Base-by-base conservation (phyloP, 2,113 vertebrate species). In the Dendrocopos noguchii region DNA sequence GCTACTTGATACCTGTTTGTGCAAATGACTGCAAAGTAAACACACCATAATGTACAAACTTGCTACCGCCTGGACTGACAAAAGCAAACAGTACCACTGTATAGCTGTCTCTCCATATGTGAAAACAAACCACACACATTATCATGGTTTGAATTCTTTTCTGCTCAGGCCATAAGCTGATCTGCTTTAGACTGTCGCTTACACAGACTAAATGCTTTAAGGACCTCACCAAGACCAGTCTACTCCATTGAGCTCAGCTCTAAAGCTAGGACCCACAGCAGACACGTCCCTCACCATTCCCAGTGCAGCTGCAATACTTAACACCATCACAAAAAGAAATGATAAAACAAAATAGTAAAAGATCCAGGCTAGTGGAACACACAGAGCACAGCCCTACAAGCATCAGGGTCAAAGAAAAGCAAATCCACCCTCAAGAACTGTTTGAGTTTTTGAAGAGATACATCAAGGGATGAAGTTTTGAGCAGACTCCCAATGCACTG, bases 361-460 rank as follows among this genome's bases (percentile, higher is more conserved):
- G 59, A 72, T 34, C 57, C 44, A 72, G 24, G 28, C 27, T 72
- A 59, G 19, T 28, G 15, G 22, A 85, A 82, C 29, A 61, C 29
- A 52, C 10, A 21, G 7, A 34, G 36, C 17, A 80, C 55, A 73
- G 44, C 31, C 33, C 52, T 84, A 73, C 10, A 60, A 88, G 53
- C 17, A 34, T 31, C 36, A n/a, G 4, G 8, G 31, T 36, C 39
- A 88, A 65, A 77, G 53, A 65, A 74, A 89, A 80, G 22, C 20
- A 65, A 71, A 67, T 60, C 22, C 9, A 71, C 22, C 9, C 33
- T 74, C 56, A 42, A 22, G 42, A 70, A 77, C 4, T 17, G 9
- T 63, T 66, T 66, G 21, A 59, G 31, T 71, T 91, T 79, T 77
- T 84, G 44, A 89, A 75, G 57, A 89, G 52, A 33, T 71, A 44